A percentile compares a stretch with the other conserved stretches of the same genome.
Evolutionary conservation across 2,888 invertebrate species (phyloP).

Genomic region (Xestobium rufovillosum): DNA sequence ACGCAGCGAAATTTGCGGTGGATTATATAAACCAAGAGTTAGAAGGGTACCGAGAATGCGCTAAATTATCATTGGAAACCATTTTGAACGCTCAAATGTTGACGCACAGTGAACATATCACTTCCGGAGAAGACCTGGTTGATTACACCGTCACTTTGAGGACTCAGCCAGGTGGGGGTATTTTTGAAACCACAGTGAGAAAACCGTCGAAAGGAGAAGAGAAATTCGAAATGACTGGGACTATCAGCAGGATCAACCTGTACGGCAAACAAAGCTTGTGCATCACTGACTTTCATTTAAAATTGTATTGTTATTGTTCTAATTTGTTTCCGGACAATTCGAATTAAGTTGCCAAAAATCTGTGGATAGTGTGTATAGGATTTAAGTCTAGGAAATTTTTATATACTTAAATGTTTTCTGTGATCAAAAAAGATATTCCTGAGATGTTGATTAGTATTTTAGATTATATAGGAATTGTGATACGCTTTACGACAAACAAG

Average conservation of each 20-base stretch:
- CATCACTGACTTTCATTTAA: slow-evolving; percentile 64
- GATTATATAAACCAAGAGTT: slow-evolving; percentile 58
- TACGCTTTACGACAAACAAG: too few relatives aligned
- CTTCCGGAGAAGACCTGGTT: slow-evolving; percentile 40
- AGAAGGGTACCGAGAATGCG: slow-evolving; percentile 56
- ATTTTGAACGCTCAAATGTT: slow-evolving; percentile 63
- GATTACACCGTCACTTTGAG: slow-evolving; percentile 58
- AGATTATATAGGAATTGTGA: too few relatives aligned
- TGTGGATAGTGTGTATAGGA: too few relatives aligned
- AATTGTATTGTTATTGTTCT: slow-evolving; percentile 69
- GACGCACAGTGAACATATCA: slow-evolving; percentile 40
- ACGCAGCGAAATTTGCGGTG: slow-evolving; percentile 56
- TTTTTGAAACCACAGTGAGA: slow-evolving; percentile 74
- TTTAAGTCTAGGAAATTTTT: too few relatives aligned
- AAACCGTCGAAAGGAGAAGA: slow-evolving; percentile 35
- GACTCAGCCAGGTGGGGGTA: slow-evolving; percentile 59
- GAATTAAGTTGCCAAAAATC: too few relatives aligned
- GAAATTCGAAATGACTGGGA: slow-evolving; percentile 54
- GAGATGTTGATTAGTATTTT: too few relatives aligned
- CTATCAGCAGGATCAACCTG: slow-evolving; percentile 68
- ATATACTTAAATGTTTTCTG: too few relatives aligned
- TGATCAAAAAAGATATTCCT: too few relatives aligned
- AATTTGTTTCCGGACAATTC: too few relatives aligned
- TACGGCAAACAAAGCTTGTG: slow-evolving; percentile 77
- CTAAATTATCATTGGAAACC: slow-evolving; percentile 52